Base-by-base conservation (phyloP, 2,797 vertebrate species). In the Esox masquinongy region DNA sequence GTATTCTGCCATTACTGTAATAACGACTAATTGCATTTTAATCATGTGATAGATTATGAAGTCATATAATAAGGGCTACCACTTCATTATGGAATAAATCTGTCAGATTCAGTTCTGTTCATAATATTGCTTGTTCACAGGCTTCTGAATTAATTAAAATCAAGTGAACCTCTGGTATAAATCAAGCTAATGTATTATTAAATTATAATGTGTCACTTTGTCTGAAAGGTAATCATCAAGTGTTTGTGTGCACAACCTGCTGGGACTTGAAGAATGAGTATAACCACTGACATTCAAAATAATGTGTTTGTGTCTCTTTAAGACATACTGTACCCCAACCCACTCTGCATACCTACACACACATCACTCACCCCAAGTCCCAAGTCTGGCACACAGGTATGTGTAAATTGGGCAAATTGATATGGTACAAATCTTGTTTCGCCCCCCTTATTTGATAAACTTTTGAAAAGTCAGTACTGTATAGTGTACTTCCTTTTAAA, bases 1-100 rank as follows among this genome's bases (percentile, higher is more conserved):
- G 87, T 87, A 88, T 89, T 88, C 85, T 81, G 75, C 83, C 85
- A 91, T 94, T 93, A 92, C 84, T 86, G 85, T 91, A 92, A 93
- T 91, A 90, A 92, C 88, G 83, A 85, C 82, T 93, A 93, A 94
- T 94, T 93, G 91, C 90, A 89, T 93, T 93, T 93, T 93, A 92
- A 94, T 91, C 90, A 94, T 86, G 87, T 91, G 90, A 92, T 92
- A 91, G 86, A 93, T 94, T 92, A 93, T 89, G 85, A 89, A 91
- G 82, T 79, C 74, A 39, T 84, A 87, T 89, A 92, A 92, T 81
- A 89, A 89, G 89, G 77, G 87, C 85, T 87, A 83, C 88, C 88
- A 90, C 91, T 92, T 90, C 88, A 86, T 88, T 84, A 71, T 78
- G 77, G 82, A 84, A 92, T 93, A 91, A 91, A 92, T 93, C 87